Conservation (phyloP, 92 coral and sea anemone species). For the Parazoanthus swiftii region DNA sequence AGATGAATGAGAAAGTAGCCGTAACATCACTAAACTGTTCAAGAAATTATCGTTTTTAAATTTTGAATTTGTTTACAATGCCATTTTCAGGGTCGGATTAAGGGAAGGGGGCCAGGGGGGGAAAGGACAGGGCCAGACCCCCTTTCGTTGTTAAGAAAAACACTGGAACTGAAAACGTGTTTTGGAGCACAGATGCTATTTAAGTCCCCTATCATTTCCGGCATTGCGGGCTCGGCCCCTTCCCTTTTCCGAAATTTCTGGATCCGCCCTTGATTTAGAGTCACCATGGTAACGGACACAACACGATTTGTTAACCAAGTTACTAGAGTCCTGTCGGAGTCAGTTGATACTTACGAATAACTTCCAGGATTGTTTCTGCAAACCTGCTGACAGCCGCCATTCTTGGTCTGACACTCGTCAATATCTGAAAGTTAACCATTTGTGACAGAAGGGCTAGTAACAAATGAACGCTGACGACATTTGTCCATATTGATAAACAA, state of each 20-base stretch:
- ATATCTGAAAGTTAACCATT: constrained; percentile 51
- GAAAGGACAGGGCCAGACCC: too few relatives aligned
- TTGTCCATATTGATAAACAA: too few relatives aligned
- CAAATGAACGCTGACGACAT: not conserved
- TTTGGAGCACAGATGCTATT: too few relatives aligned
- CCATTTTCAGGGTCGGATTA: too few relatives aligned
- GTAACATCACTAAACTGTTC: not conserved
- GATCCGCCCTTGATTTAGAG: not conserved
- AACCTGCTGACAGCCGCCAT: constrained; percentile 91
- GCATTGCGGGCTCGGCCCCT: too few relatives aligned
- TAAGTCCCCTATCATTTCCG: too few relatives aligned
- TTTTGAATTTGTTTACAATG: not conserved
- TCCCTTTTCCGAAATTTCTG: too few relatives aligned
- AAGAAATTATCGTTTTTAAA: not conserved
- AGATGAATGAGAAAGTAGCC: too few relatives aligned
- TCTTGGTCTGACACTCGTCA: constrained; percentile 76
- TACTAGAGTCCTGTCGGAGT: not conserved
- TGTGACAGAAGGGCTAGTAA: too few relatives aligned
- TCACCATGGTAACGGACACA: not conserved
- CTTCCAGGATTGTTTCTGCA: constrained; percentile 88
- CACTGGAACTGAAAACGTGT: too few relatives aligned
- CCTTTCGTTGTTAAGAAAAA: too few relatives aligned
- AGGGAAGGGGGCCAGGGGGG: too few relatives aligned
- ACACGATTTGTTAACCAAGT: not conserved
- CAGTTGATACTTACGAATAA: constrained; percentile 63